Conservation (phyloP, 2,888 invertebrate genomes). For the Trichacis sp. region DNA sequence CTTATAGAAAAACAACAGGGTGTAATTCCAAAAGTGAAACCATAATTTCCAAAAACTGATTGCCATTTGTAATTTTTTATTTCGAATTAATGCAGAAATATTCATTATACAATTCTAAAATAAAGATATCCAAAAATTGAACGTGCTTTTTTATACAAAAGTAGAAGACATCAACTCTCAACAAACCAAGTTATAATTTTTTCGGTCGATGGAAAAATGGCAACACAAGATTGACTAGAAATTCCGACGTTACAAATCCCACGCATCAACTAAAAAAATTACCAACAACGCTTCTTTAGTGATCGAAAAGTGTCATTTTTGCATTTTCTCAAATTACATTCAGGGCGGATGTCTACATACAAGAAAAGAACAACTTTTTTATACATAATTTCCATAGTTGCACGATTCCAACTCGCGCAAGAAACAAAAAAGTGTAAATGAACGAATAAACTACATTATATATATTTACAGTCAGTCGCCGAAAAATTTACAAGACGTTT, state of each 20-base stretch:
- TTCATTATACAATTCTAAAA: too few relatives aligned
- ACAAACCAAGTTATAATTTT: too few relatives aligned
- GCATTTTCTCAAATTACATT: constrained; percentile 32
- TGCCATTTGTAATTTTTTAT: background rate
- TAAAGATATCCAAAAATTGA: too few relatives aligned
- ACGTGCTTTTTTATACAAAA: too few relatives aligned
- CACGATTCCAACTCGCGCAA: constrained; percentile 7
- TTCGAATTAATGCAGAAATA: too few relatives aligned
- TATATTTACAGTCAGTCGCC: constrained; percentile 15
- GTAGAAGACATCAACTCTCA: too few relatives aligned
- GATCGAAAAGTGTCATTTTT: constrained; percentile 36
- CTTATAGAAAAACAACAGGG: too few relatives aligned
- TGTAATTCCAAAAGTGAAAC: background rate
- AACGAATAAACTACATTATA: constrained; percentile 5
- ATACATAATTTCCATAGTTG: constrained; percentile 5
- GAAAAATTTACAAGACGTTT: constrained; percentile 19
- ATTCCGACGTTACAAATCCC: too few relatives aligned
- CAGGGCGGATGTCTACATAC: constrained; percentile 11
- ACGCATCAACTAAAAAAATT: background rate
- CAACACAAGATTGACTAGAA: background rate
- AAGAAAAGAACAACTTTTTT: constrained; percentile 5
- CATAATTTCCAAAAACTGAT: background rate
- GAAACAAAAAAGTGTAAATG: constrained; percentile 4
- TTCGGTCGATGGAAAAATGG: too few relatives aligned
- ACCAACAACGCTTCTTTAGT: background rate